phyloP scores from a whole-genome alignment of 1,140 invertebrate species.

The Diorhabda elongata region DNA sequence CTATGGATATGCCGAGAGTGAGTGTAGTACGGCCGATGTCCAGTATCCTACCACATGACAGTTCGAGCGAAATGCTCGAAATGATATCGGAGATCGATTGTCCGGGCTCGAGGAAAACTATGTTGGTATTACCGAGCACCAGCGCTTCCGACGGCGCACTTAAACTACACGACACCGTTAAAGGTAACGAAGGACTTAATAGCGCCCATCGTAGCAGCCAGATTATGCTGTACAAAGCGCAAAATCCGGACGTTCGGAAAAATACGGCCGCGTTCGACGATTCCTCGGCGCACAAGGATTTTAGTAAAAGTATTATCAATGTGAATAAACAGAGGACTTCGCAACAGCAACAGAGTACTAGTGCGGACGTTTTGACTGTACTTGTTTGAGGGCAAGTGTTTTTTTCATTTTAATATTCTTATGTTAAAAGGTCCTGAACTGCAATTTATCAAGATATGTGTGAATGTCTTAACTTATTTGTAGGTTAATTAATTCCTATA shows the following conservation, averaged over 20 bases:
- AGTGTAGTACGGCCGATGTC: conserved; percentile 60
- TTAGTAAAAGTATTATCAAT: conserved; percentile 67
- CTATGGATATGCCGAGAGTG: conserved; percentile 48
- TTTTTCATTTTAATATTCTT: conserved; percentile 10
- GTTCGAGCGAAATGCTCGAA: conserved; percentile 58
- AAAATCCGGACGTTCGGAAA: conserved; percentile 71
- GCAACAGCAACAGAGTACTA: conserved; percentile 39
- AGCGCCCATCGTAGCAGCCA: conserved; percentile 55
- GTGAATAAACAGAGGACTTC: conserved; percentile 47
- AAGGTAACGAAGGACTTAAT: conserved; percentile 40
- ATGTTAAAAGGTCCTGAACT: background rate
- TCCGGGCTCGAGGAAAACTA: conserved; percentile 45
- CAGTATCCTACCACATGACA: conserved; percentile 44
- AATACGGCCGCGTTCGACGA: conserved; percentile 71
- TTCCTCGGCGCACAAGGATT: conserved; percentile 66
- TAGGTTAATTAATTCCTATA: no score
- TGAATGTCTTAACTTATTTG: no score
- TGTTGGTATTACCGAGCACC: conserved; percentile 43
- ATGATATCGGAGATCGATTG: conserved; percentile 56
- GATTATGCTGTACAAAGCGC: conserved; percentile 67
- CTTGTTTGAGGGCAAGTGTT: conserved; percentile 41
- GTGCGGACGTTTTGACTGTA: conserved; percentile 46
- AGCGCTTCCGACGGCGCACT: conserved; percentile 37
- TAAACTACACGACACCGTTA: conserved; percentile 35
- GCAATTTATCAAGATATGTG: no score